Percentiles rank a stretch among this genome's conserved stretches.
Conservation (phyloP, 2,113 vertebrate genomes). For the Donacobius atricapilla region DNA sequence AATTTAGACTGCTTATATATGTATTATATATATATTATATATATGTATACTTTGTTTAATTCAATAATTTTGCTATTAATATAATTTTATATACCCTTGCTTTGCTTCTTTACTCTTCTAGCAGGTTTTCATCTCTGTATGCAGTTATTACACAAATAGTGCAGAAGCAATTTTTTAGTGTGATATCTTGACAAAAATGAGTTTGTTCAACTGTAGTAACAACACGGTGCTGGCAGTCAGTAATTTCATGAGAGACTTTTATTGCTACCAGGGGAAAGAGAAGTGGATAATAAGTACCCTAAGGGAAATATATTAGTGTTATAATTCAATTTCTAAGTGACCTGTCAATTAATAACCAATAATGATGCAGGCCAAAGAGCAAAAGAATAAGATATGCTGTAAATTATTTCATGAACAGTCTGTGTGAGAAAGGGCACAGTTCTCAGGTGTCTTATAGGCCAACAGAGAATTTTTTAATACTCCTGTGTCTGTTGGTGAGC, state of each 20-base stretch:
- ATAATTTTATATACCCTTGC: not conserved
- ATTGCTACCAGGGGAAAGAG: not conserved
- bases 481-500: not conserved
- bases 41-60: not conserved
- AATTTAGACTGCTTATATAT: not conserved
- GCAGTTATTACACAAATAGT: not conserved
- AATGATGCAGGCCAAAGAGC: not conserved
- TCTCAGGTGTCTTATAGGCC: not conserved
- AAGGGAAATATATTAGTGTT: not conserved
- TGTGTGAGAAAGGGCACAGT: not conserved
- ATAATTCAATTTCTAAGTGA: conserved; percentile 24
- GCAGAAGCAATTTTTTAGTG: not conserved
- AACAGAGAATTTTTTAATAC: not conserved
- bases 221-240: not conserved
- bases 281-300: not conserved
- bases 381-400: not conserved
- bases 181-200: not conserved
- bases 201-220: not conserved
- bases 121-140: not conserved
- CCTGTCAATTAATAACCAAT: conserved; percentile 34
- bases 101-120: not conserved
- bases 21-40: not conserved
- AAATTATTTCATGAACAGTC: not conserved
- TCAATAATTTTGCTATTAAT: not conserved
- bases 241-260: conserved; percentile 10